A percentile compares a stretch with the other conserved stretches of the same genome.
Evolutionary conservation across 2,797 vertebrate species (phyloP).

Genomic region (Valencia hispanica): DNA sequence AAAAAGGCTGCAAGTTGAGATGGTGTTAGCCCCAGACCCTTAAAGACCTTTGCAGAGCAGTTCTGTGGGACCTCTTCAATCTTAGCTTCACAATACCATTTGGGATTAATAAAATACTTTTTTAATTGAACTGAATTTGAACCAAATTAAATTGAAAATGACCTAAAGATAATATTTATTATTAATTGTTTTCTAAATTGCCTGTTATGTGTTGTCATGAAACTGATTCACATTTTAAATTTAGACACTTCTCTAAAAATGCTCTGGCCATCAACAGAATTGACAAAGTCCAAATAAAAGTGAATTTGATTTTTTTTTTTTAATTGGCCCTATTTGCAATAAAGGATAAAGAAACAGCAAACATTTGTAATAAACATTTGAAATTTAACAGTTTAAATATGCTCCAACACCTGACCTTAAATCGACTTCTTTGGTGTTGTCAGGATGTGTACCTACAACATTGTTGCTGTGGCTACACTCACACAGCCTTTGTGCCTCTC

Average conservation of each 20-base stretch:
- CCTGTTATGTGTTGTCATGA: background rate
- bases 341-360: background rate
- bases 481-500: background rate
- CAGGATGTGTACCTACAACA: background rate
- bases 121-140: background rate
- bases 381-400: background rate
- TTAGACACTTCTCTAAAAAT: background rate
- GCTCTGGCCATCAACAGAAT: no score
- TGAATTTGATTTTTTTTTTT: no score
- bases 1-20: background rate
- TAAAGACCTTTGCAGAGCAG: background rate
- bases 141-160: no score
- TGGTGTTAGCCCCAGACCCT: background rate
- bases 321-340: background rate
- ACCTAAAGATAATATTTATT: background rate
- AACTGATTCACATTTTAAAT: background rate
- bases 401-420: background rate
- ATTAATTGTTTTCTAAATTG: background rate
- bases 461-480: slow-evolving; percentile 10
- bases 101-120: background rate
- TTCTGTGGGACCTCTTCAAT: background rate
- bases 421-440: background rate
- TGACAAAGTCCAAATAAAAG: no score
- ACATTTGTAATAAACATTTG: background rate
- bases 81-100: background rate